phyloP scores from a whole-genome alignment of 1,140 invertebrate species.

The Drosophila sturtevanti region DNA sequence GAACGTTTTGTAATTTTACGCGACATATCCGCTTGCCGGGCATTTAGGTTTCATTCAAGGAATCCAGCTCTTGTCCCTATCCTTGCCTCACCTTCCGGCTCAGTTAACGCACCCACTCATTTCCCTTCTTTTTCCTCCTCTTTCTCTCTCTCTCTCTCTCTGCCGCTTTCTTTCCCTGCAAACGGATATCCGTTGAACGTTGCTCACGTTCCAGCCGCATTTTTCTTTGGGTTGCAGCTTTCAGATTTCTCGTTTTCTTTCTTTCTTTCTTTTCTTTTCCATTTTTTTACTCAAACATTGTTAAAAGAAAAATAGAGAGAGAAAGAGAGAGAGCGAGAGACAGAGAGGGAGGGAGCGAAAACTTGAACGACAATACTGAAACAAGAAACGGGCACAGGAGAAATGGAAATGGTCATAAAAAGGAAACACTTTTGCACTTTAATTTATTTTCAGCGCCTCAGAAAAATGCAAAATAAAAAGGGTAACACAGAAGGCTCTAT shows the following conservation, averaged over 20 bases:
- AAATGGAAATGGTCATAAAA: slow-evolving; percentile 50
- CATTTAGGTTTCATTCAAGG: slow-evolving; percentile 72
- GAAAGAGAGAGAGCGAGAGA: slow-evolving; percentile 50
- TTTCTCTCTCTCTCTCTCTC: neutral
- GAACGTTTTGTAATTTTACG: slow-evolving; percentile 61
- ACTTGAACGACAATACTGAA: slow-evolving; percentile 48
- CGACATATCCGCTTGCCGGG: slow-evolving; percentile 76
- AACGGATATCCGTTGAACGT: slow-evolving; percentile 66
- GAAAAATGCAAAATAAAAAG: slow-evolving; percentile 45
- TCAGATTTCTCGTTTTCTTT: neutral
- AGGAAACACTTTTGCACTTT: slow-evolving; percentile 76
- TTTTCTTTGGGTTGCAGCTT: slow-evolving; percentile 51
- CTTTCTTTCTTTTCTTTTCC: slow-evolving; percentile 28
- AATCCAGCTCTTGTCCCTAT: neutral
- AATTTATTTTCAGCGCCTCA: slow-evolving; percentile 74
- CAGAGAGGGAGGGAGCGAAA: slow-evolving; percentile 49
- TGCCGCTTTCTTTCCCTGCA: slow-evolving; percentile 6
- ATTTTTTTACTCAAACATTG: slow-evolving; percentile 58
- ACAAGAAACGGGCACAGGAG: slow-evolving; percentile 44
- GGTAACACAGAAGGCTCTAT: neutral
- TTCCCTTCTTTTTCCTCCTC: neutral
- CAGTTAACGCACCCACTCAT: neutral
- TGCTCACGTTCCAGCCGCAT: slow-evolving; percentile 70
- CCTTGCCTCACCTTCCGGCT: slow-evolving; percentile 21
- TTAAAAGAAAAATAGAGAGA: slow-evolving; percentile 57